A percentile compares a stretch with the other conserved stretches of the same genome.
Conservation (phyloP, 2,888 invertebrate species). For the Drepana falcataria region DNA sequence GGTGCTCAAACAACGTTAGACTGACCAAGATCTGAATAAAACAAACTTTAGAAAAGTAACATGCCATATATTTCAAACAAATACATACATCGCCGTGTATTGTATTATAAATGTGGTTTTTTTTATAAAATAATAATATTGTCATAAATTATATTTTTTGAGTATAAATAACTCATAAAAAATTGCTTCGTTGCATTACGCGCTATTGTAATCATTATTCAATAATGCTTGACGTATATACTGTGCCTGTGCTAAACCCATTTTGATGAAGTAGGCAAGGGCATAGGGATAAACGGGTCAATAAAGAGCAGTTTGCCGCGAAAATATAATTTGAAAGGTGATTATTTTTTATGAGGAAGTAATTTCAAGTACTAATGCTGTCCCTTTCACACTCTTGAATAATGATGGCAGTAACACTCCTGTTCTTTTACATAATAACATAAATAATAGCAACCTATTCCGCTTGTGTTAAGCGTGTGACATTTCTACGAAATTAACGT, state of each 20-base stretch:
- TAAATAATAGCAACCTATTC: too few species aligned
- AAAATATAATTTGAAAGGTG: too few species aligned
- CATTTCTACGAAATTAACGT: too few species aligned
- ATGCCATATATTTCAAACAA: conserved; percentile 76
- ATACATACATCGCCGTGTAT: conserved; percentile 49
- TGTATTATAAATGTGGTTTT: conserved; percentile 24
- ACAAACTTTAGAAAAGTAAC: conserved; percentile 65
- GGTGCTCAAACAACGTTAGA: conserved; percentile 39
- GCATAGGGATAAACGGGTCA: too few species aligned
- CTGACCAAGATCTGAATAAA: conserved; percentile 29
- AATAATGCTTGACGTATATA: conserved; percentile 51
- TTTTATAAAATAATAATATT: conserved; percentile 29
- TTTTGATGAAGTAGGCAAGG: conserved; percentile 20
- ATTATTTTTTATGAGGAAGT: too few species aligned
- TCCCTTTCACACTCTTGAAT: too few species aligned
- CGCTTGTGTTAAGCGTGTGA: too few species aligned
- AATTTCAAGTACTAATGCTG: too few species aligned
- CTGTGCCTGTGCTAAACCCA: conserved; percentile 38
- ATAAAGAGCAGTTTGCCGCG: too few species aligned
- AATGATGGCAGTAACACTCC: too few species aligned
- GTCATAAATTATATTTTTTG: conserved; percentile 25
- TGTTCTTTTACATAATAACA: too few species aligned
- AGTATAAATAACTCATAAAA: conserved; percentile 35
- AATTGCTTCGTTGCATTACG: conserved; percentile 58
- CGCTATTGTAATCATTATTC: conserved; percentile 26